phyloP scores from a whole-genome alignment of 1,140 invertebrate genomes.

The Gryon sp. region DNA sequence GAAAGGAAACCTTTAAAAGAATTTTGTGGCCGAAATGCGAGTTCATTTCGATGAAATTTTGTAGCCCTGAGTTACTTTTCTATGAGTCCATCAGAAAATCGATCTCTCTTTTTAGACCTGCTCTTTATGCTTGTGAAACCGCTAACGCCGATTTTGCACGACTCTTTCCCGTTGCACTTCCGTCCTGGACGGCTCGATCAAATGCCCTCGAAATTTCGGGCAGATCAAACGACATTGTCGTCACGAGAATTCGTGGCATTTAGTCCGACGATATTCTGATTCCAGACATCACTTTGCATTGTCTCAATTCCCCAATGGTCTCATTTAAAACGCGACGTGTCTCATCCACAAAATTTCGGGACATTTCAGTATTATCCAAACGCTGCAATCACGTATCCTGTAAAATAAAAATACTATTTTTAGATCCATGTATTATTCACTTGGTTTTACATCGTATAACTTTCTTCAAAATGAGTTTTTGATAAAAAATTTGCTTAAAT shows the following conservation, averaged over 20 bases:
- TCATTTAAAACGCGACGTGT: constrained; percentile 33
- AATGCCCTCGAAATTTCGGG: constrained; percentile 36
- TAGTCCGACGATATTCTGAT: constrained; percentile 40
- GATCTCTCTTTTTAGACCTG: constrained; percentile 45
- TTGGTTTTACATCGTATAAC: not conserved
- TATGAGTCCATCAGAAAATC: constrained; percentile 56
- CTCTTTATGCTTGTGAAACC: constrained; percentile 48
- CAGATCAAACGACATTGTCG: constrained; percentile 52
- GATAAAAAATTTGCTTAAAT: too few species aligned
- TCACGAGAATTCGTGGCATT: constrained; percentile 42
- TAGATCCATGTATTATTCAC: not conserved
- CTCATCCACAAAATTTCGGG: constrained; percentile 1
- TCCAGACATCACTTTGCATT: constrained; percentile 45
- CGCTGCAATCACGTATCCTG: not conserved
- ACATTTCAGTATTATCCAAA: not conserved
- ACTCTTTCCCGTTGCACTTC: constrained; percentile 28
- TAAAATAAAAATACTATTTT: not conserved
- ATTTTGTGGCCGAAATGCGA: constrained; percentile 36
- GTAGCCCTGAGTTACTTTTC: constrained; percentile 50
- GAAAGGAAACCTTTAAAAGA: too few species aligned
- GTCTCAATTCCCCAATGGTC: constrained; percentile 28
- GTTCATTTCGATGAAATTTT: constrained; percentile 51
- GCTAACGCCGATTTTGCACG: constrained; percentile 50
- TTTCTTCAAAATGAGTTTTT: too few species aligned
- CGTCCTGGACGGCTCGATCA: constrained; percentile 27